Base-by-base conservation (phyloP, 2,113 vertebrate genomes). In the Lampris megalopsis region DNA sequence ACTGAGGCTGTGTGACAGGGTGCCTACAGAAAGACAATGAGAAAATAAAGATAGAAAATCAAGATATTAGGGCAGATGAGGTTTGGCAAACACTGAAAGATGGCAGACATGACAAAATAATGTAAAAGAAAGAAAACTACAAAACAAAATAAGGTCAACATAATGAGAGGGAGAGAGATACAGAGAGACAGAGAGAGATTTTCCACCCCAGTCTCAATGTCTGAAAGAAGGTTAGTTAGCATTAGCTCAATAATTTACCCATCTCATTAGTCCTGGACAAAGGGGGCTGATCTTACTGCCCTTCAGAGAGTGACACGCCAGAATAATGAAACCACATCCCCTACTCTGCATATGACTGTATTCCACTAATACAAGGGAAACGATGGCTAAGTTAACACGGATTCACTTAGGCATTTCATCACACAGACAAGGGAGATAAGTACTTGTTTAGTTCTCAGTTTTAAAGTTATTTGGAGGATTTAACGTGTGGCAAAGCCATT, bases 21-120 rank as follows among this genome's bases (percentile, higher is more conserved):
- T 97, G 63, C 98, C 97, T 87, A 99, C 96, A 85, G 99, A 97
- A 94, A 94, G 99, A 86, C 95, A 96, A 86, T 98, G 98, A 99
- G 93, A 92, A 90, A 89, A 91, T 0, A 52, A 85, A 79, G n/a
- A 63, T 35, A 68, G 41, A 8, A 10, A 9, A 52, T 24, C 24
- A 24, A 24, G 24, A 24, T 24, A 24, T 24, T 24, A 24, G 24
- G 24, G 24, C 0, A 24, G 24, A 24, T 24, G 24, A 24, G 24
- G 24, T 0, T 24, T 24, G 24, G 24, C 24, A 24, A 24, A 24
- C 24, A 24, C 24, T 24, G 24, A 24, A 24, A 24, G 11, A 42
- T 59, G 5, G 13, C 8, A 9, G 40, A 72, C 10, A 66, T 10
- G 10, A 71, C 5, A n/a, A 13, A 42, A 11, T 9, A 42, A 42